A percentile compares a stretch with the other conserved stretches of the same genome.
phyloP scores from a whole-genome alignment of 2,113 vertebrate genomes.

The Chroicocephalus ridibundus region DNA sequence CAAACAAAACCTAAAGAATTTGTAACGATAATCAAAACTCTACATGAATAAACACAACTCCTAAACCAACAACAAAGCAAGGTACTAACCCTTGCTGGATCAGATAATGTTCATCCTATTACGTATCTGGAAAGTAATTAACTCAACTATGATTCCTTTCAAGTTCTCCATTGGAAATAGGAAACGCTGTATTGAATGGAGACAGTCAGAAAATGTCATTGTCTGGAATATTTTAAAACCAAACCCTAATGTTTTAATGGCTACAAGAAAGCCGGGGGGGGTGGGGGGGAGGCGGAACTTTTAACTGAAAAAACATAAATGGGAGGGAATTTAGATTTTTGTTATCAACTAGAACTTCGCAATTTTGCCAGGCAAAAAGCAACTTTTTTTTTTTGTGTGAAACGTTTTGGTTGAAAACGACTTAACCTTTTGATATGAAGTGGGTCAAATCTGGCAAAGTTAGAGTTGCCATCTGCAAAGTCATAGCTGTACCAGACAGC shows the following conservation, averaged over 20 bases:
- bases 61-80: neutral
- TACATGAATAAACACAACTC: neutral
- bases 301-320: neutral
- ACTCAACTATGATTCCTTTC: neutral
- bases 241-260: neutral
- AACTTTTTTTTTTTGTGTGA: neutral
- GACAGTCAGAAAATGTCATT: neutral
- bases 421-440: neutral
- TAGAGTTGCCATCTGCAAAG: neutral
- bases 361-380: neutral
- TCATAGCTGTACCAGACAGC: neutral
- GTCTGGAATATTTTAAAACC: neutral
- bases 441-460: neutral
- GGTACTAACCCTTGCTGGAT: neutral
- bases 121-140: neutral
- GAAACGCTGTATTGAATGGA: neutral
- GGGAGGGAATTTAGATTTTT: neutral
- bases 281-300: neutral
- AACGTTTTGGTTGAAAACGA: neutral
- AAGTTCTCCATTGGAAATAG: neutral
- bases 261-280: neutral
- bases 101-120: neutral
- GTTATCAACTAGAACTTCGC: neutral
- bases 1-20: neutral
- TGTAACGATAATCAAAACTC: neutral